phyloP scores from a whole-genome alignment of 2,113 vertebrate genomes.

The human region DNA sequence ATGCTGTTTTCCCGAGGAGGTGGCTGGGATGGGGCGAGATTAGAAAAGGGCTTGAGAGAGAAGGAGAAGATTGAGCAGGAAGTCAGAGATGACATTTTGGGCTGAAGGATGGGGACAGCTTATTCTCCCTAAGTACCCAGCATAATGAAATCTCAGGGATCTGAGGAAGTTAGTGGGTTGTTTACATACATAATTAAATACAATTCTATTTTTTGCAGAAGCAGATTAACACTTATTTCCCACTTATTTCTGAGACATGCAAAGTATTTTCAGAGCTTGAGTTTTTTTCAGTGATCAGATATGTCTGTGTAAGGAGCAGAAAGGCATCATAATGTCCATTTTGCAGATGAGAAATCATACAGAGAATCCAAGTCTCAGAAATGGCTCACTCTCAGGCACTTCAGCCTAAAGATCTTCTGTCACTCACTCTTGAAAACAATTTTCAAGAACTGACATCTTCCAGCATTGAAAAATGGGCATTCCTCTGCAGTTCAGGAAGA shows the following conservation, averaged over 20 bases:
- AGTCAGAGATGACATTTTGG: rapidly evolving
- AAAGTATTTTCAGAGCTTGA: background rate
- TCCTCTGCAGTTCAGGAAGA: background rate
- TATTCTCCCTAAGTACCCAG: background rate
- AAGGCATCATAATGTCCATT: background rate
- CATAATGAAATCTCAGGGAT: background rate
- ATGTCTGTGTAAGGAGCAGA: background rate
- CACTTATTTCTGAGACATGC: background rate
- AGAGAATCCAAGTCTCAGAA: background rate
- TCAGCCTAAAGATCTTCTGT: too few relatives aligned
- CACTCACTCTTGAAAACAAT: background rate
- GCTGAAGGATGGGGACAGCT: too few relatives aligned
- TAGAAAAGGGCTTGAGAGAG: rapidly evolving
- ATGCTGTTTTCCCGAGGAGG: too few relatives aligned
- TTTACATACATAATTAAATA: slow-evolving; percentile 13
- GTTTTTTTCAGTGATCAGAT: background rate
- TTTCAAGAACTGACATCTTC: background rate
- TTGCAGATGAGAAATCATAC: background rate
- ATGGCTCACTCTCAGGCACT: too few relatives aligned
- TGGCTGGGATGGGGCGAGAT: rapidly evolving
- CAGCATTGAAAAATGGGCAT: background rate
- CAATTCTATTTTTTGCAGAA: background rate
- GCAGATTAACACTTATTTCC: background rate
- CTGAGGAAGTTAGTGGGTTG: background rate
- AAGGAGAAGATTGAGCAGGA: background rate